Conservation (phyloP, 2,888 invertebrate species). For the Troides oblongomaculatus region DNA sequence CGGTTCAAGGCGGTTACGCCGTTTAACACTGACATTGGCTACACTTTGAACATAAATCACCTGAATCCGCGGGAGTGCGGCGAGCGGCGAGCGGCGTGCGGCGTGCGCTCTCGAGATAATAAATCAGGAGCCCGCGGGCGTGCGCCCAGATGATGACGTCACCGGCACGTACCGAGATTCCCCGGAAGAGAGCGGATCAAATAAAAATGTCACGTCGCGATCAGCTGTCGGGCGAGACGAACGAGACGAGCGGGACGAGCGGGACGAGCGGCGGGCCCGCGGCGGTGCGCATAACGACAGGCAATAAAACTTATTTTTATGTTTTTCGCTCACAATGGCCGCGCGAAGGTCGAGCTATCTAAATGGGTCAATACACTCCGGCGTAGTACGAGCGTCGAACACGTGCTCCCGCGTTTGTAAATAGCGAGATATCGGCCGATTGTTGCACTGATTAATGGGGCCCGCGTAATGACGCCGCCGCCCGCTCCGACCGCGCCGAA, state of each 20-base stretch:
- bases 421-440: slow-evolving; percentile 81
- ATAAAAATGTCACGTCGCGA: slow-evolving; percentile 81
- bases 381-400: slow-evolving; percentile 75
- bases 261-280: slow-evolving; percentile 49
- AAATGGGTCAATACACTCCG: slow-evolving; percentile 80
- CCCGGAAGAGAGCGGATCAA: slow-evolving; percentile 79
- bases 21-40: slow-evolving; percentile 57
- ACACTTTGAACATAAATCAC: slow-evolving; percentile 58
- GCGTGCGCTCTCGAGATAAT: slow-evolving; percentile 64
- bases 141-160: slow-evolving; percentile 75
- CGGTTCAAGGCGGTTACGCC: slow-evolving; percentile 45
- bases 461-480: slow-evolving; percentile 76
- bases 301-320: slow-evolving; percentile 81
- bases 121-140: slow-evolving; percentile 68
- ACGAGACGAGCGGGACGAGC: slow-evolving; percentile 56
- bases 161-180: slow-evolving; percentile 74
- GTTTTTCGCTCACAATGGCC: slow-evolving; percentile 81
- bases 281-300: slow-evolving; percentile 78
- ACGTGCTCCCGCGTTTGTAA: slow-evolving; percentile 80
- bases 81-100: slow-evolving; percentile 56
- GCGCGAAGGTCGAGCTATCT: slow-evolving; percentile 81
- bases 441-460: slow-evolving; percentile 80
- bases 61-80: slow-evolving; percentile 50
- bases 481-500: slow-evolving; percentile 51
- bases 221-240: slow-evolving; percentile 71